Evolutionary conservation across 92 coral and sea anemone genomes (phyloP), one percentile per base, ranked within the genome.

Genomic region (Epizoanthus stellaris): DNA sequence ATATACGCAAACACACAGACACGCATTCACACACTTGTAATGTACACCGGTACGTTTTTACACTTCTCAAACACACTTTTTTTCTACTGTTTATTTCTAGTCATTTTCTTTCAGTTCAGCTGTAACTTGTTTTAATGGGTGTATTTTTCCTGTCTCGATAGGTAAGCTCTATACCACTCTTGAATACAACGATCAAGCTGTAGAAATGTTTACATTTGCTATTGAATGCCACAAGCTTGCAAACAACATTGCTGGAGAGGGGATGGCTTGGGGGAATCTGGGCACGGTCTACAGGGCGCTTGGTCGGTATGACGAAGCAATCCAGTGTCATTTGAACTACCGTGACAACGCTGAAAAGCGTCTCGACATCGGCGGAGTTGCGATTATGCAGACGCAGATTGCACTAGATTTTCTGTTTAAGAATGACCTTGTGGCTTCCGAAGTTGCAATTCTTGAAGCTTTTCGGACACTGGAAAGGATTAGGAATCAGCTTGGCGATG

Each of bases 211-310:
- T 62, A 15, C 49, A 23, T 54, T 84, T 63, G 92, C 89, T 34
- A 53, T 91, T n/a, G 62, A 88, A n/a, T 20, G 68, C 11, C 86
- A 82, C 19, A 80, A 66, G n/a, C 70, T 36, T 17, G 91, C 91
- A 1, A 58, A 54, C 61, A 91, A 87, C 67, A 83, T 88, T 34
- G 93, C 93, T 9, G 82, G 93, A 42, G 93, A 90, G 52, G 93
- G 93, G 11, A 90, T 90, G 93, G 93, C 93, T 1, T 87, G 93
- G 93, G 93, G 93, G 4, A 90, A 90, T 45, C 85, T 90, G 17
- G 93, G 93, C 45, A 82, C 91, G 25, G 93, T 87, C 1, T 82
- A 90, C 67, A 77, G 93, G 74, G 71, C 82, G 13, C 66, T 90
- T n/a, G 91, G 83, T 42, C 87, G 61, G 34, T 87, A 72, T 53